Evolutionary conservation across 2,113 vertebrate genomes (phyloP), one percentile per base, ranked within the genome.

Genomic region (Podarcis raffonei): DNA sequence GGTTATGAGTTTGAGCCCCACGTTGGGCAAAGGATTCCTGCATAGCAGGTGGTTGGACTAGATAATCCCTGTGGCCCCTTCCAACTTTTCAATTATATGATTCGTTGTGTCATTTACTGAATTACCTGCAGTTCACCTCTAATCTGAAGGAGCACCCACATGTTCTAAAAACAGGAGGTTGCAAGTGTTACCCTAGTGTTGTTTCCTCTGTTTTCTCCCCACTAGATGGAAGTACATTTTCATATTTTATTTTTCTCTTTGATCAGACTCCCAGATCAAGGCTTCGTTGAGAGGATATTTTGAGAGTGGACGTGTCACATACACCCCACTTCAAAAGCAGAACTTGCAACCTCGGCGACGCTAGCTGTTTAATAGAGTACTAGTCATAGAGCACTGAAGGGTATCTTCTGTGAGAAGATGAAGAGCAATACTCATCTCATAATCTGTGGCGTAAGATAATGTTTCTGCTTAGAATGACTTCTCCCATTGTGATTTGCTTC

Each of bases 311-410:
- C 22, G 69, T 53, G 81, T 91, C 76, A 89, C 18, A 62, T 82
- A 71, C 15, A 81, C 85, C 90, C 92, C 90, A 57, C 65, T 92
- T 92, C 87, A 89, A 84, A 92, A 95, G 94, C 86, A 89, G 86
- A 84, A 91, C 22, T 39, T 87, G 89, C 25, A 89, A 57, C 39
- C 69, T 90, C 82, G 77, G 32, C 81, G 82, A 85, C 83, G 84
- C 66, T 95, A 69, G 6, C 37, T 87, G 77, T 91, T 94, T 94
- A 93, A 87, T 85, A 89, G 89, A 93, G 77, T 22, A 30, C 59
- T 86, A 86, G 83, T 82, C 78, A 69, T 77, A 68, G 81, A 91
- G 87, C 20, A 69, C 69, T 86, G 85, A 83, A 87, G 86, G 76
- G 88, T 85, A 85, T 0, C 3, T 74, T 84, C 82, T 79, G 87